These are phyloP conservation scores for Drosophila pruinosa DNA, from an alignment of 1,140 invertebrate species.

Conservation along the genomic window DNA sequence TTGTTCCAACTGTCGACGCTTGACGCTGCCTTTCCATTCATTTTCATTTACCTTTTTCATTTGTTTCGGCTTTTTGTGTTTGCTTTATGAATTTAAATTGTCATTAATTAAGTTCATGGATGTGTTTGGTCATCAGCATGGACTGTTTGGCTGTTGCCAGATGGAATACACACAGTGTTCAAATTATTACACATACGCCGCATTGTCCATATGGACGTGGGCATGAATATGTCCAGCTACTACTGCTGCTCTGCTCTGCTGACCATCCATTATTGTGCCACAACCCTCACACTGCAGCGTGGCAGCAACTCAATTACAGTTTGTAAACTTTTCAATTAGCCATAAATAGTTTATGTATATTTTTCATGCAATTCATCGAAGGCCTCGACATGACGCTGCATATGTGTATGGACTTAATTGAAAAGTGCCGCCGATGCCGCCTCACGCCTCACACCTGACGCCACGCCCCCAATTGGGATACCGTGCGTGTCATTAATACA, in stretches of 20 bases:
- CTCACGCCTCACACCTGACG: too few relatives aligned
- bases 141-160: neutral
- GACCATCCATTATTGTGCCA: constrained; percentile 61
- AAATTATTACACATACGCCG: constrained; percentile 73
- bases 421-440: constrained; percentile 31
- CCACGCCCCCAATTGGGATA: neutral
- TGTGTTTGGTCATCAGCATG: constrained; percentile 2
- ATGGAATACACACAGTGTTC: neutral
- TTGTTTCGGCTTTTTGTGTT: constrained; percentile 70
- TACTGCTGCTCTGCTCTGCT: constrained; percentile 23
- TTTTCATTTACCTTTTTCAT: constrained; percentile 73
- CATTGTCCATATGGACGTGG: constrained; percentile 14
- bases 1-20: constrained; percentile 46
- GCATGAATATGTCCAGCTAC: neutral
- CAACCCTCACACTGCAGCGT: neutral
- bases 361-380: constrained; percentile 73
- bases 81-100: constrained; percentile 81
- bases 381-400: constrained; percentile 38
- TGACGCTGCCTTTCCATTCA: constrained; percentile 62
- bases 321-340: constrained; percentile 81
- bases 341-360: constrained; percentile 78
- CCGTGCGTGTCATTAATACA: constrained; percentile 64
- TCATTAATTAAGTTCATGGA: constrained; percentile 73
- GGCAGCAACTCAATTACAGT: constrained; percentile 74
- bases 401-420: constrained; percentile 60